Conservation (phyloP, 2,888 invertebrate species). For the Agrilus cyanescens region DNA sequence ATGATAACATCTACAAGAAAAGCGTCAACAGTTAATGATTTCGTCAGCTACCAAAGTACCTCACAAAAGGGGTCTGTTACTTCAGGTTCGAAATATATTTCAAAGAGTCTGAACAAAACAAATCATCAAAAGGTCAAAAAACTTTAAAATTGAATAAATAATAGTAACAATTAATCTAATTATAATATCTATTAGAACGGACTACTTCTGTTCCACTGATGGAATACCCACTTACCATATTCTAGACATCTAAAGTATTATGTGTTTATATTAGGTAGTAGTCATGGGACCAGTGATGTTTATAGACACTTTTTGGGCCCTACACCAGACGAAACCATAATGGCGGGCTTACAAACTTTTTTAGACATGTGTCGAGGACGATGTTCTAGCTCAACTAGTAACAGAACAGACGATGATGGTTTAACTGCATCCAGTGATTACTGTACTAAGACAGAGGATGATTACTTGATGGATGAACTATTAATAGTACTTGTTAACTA, state of each 20-base stretch:
- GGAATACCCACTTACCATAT: no score
- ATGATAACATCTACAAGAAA: no score
- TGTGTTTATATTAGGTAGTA: background rate
- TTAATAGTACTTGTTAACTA: no score
- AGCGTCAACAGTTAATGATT: no score
- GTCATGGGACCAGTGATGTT: constrained; percentile 2
- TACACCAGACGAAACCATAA: constrained; percentile 27
- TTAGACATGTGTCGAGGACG: constrained; percentile 16
- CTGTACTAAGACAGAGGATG: no score
- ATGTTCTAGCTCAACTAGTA: constrained; percentile 1
- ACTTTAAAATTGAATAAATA: no score
- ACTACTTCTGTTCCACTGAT: no score
- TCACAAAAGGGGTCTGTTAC: background rate
- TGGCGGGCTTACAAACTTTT: constrained; percentile 26
- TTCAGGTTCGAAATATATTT: background rate
- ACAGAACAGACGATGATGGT: background rate
- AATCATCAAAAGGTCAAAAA: no score
- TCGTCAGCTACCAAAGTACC: background rate
- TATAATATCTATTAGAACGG: no score
- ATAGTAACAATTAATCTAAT: no score
- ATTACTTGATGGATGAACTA: no score
- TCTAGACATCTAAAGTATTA: background rate
- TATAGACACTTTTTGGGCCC: constrained; percentile 22
- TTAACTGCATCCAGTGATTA: background rate
- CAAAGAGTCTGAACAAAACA: background rate